These are phyloP conservation scores for Amphiprion clarkii DNA, from an alignment of 2,797 vertebrate species.

Conservation along the genomic window DNA sequence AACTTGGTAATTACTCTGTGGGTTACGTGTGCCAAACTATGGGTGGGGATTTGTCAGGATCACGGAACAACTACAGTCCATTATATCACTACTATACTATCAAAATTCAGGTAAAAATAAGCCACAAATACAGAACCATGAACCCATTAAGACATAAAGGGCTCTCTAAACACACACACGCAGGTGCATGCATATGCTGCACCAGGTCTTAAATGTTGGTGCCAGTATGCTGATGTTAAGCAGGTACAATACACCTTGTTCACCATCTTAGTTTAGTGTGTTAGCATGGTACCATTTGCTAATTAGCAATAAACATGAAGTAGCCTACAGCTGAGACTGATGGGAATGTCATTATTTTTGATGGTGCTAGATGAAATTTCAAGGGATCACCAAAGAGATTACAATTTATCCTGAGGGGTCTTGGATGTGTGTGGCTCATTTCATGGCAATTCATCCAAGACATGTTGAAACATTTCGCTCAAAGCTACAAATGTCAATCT, in stretches of 20 bases:
- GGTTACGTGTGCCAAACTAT: too few species aligned
- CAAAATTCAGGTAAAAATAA: not conserved
- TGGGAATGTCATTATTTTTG: not conserved
- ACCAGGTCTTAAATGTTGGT: not conserved
- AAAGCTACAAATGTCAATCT: not conserved
- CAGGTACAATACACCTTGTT: not conserved
- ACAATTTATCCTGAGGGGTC: not conserved
- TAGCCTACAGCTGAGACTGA: not conserved
- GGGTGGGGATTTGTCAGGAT: too few species aligned
- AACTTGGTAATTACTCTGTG: too few species aligned
- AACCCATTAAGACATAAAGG: too few species aligned
- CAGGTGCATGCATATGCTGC: too few species aligned
- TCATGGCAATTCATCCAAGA: not conserved
- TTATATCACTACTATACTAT: not conserved
- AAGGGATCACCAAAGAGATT: not conserved
- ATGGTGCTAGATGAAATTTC: too few species aligned
- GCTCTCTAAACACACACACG: too few species aligned
- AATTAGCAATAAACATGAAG: not conserved
- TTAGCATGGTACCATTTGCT: not conserved
- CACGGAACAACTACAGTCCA: too few species aligned
- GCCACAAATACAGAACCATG: not conserved
- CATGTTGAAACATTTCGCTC: not conserved
- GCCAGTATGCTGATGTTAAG: not conserved
- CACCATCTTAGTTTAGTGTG: too few species aligned
- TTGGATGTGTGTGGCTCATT: not conserved